Percentiles rank a stretch among this genome's conserved stretches.
These are phyloP conservation scores for Dermochelys coriacea DNA, from an alignment of 2,797 vertebrate species.

Conservation along the genomic window DNA sequence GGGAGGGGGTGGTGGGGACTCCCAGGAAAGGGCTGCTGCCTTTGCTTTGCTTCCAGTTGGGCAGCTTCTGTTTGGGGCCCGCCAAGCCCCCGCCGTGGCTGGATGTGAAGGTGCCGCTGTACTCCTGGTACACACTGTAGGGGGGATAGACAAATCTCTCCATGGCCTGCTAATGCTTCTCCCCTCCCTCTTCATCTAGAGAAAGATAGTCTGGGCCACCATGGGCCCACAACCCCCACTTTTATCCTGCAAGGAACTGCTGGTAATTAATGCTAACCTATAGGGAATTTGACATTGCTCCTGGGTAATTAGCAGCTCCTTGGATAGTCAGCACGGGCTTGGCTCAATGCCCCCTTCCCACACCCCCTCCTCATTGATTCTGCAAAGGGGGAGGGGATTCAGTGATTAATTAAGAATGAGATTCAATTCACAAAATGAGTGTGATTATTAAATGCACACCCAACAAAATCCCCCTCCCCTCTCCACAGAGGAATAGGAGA, in stretches of 20 bases:
- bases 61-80: slow-evolving; percentile 63
- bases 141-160: slow-evolving; percentile 83
- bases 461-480: neutral
- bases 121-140: slow-evolving; percentile 71
- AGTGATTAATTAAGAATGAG: neutral
- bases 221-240: rapidly evolving
- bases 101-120: neutral
- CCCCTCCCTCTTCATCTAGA: neutral
- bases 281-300: neutral
- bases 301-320: neutral
- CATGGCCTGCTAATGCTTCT: slow-evolving; percentile 74
- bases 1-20: neutral
- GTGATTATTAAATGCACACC: neutral
- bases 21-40: slow-evolving; percentile 53
- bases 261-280: neutral
- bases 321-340: neutral
- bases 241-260: slow-evolving; percentile 21
- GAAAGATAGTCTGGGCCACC: rapidly evolving
- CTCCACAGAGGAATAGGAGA: neutral
- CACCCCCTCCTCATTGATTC: too few species aligned
- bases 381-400: neutral
- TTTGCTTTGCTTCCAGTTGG: slow-evolving; percentile 82
- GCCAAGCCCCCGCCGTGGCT: slow-evolving; percentile 10
- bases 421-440: neutral
- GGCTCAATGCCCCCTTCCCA: neutral